A percentile compares a stretch with the other conserved stretches of the same genome.
Conservation (phyloP, 2,797 vertebrate genomes). For the Rhodeus uyekii region DNA sequence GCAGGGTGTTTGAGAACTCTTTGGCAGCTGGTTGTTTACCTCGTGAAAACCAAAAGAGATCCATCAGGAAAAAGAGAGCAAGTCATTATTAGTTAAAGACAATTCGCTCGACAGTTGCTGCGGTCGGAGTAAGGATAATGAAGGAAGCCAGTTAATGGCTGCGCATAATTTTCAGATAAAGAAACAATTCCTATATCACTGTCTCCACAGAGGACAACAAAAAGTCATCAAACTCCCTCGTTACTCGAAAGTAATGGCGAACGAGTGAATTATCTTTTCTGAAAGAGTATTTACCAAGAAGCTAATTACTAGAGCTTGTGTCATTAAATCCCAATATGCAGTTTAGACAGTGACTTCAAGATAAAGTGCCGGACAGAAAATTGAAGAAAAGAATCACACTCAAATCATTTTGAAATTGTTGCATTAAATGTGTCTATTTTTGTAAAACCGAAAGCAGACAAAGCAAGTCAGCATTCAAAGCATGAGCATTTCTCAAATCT, state of each 20-base stretch:
- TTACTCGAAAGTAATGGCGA: constrained; percentile 16
- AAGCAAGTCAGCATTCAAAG: background rate
- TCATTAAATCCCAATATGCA: constrained; percentile 45
- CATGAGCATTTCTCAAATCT: constrained; percentile 10
- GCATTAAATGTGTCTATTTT: constrained; percentile 28
- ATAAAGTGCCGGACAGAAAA: constrained; percentile 2
- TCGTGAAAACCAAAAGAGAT: constrained; percentile 66
- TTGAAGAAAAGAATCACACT: background rate
- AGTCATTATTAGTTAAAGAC: constrained; percentile 59
- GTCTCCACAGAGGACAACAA: constrained; percentile 35
- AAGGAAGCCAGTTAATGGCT: constrained; percentile 54
- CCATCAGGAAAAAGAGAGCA: constrained; percentile 63
- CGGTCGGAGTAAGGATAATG: constrained; percentile 52
- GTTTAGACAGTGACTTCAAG: constrained; percentile 18
- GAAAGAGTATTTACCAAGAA: constrained; percentile 28
- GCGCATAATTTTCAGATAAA: constrained; percentile 56
- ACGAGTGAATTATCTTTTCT: constrained; percentile 22
- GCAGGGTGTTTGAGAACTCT: constrained; percentile 51
- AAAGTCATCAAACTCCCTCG: constrained; percentile 47
- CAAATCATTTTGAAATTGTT: background rate
- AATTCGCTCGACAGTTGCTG: constrained; percentile 49
- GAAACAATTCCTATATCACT: constrained; percentile 45
- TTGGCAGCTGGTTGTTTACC: constrained; percentile 70
- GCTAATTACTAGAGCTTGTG: constrained; percentile 16
- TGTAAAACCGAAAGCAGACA: constrained; percentile 19